Conservation (phyloP, 2,888 invertebrate genomes). For the Sicus ferrugineus region DNA sequence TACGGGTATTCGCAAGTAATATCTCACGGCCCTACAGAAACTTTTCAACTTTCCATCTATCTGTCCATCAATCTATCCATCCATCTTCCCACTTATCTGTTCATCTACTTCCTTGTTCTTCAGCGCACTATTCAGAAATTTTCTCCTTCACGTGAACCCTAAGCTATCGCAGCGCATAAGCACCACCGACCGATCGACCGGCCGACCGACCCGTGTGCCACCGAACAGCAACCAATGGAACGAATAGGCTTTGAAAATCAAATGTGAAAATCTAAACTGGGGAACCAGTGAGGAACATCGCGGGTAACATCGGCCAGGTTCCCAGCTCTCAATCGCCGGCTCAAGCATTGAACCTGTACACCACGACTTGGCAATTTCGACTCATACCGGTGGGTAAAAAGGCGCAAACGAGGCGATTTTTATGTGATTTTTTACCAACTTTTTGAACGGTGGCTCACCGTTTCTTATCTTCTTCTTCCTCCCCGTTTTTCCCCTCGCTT, state of each 20-base stretch:
- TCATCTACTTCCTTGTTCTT: not conserved
- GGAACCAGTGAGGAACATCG: not conserved
- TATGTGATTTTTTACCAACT: conserved; percentile 60
- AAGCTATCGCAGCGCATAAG: not conserved
- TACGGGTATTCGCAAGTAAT: too few species aligned
- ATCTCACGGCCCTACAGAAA: too few species aligned
- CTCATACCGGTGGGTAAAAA: conserved; percentile 40
- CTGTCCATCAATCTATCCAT: too few species aligned
- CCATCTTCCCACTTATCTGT: too few species aligned
- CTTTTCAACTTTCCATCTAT: too few species aligned
- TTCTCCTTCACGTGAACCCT: not conserved
- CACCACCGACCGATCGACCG: not conserved
- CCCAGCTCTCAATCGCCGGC: conserved; percentile 21
- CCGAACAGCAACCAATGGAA: conserved; percentile 27
- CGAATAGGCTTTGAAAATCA: conserved; percentile 29
- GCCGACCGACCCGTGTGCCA: not conserved
- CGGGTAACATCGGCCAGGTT: conserved; percentile 6
- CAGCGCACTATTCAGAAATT: not conserved
- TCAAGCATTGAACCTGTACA: conserved; percentile 13
- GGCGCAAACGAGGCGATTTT: conserved; percentile 60
- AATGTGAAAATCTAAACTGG: conserved; percentile 28
- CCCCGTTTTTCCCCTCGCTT: not conserved
- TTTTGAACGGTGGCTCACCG: conserved; percentile 41
- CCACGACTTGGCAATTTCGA: not conserved
- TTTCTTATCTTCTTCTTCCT: conserved; percentile 18